phyloP scores from a whole-genome alignment of 2,797 vertebrate species.

The Brachymystax lenok region DNA sequence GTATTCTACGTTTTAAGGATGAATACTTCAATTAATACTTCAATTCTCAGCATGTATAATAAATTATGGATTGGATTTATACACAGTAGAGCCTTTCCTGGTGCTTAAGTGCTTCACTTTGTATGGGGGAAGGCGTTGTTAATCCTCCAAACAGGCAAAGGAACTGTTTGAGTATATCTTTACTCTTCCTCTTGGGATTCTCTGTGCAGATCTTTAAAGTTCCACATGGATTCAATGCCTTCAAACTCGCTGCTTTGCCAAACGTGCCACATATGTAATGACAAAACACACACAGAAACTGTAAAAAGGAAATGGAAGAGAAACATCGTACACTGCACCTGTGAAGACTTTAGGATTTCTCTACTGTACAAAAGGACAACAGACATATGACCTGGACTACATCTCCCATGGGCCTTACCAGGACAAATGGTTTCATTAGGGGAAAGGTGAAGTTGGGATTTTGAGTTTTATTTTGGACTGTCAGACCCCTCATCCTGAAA shows the following conservation, averaged over 20 bases:
- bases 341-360: conserved; percentile 24
- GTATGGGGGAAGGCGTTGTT: neutral
- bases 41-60: no score
- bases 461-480: conserved; percentile 7
- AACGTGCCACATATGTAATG: conserved; percentile 39
- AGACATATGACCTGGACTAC: neutral
- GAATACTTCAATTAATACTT: no score
- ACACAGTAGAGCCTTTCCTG: no score
- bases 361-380: conserved; percentile 17
- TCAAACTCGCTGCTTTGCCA: conserved; percentile 44
- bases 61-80: no score
- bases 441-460: neutral
- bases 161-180: neutral
- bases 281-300: conserved; percentile 14
- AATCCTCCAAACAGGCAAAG: neutral
- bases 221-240: neutral
- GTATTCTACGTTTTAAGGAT: neutral
- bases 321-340: conserved; percentile 22
- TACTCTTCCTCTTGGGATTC: no score
- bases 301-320: conserved; percentile 1
- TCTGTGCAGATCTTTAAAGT: neutral
- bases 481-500: conserved; percentile 30
- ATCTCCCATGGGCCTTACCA: neutral
- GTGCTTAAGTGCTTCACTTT: no score
- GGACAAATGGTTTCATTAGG: neutral